Conservation (phyloP, 2,888 invertebrate genomes). For the Lypha dubia region DNA sequence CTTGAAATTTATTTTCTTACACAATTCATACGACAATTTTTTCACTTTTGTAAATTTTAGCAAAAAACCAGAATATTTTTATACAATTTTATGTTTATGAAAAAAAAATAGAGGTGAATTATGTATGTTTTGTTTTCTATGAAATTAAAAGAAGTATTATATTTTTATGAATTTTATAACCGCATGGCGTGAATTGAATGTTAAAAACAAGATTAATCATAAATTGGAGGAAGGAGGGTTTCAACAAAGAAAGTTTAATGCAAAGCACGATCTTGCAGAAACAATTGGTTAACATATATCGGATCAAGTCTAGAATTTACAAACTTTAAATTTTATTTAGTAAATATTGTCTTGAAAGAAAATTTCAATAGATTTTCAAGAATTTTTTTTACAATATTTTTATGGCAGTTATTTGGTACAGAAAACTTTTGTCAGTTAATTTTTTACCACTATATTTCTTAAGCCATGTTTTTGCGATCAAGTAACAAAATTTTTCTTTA, state of each 20-base stretch:
- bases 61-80: slow-evolving; percentile 21
- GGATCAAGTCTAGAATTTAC: neutral
- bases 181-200: slow-evolving; percentile 46
- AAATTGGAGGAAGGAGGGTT: neutral
- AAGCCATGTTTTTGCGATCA: too few species aligned
- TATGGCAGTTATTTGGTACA: too few species aligned
- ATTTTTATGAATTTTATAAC: slow-evolving; percentile 27
- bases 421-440: too few species aligned
- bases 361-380: neutral
- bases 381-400: too few species aligned
- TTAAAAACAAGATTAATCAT: slow-evolving; percentile 25
- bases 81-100: slow-evolving; percentile 54
- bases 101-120: slow-evolving; percentile 43
- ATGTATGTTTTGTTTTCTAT: slow-evolving; percentile 45
- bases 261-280: slow-evolving; percentile 5
- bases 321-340: neutral
- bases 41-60: neutral
- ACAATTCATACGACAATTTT: slow-evolving; percentile 28
- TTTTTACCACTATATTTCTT: too few species aligned
- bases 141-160: slow-evolving; percentile 33
- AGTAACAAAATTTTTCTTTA: too few species aligned
- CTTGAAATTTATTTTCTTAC: slow-evolving; percentile 39
- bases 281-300: neutral
- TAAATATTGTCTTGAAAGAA: neutral
- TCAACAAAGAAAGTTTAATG: slow-evolving; percentile 30